Conservation (phyloP, 2,113 vertebrate species). For the Hippocampus abdominalis region DNA sequence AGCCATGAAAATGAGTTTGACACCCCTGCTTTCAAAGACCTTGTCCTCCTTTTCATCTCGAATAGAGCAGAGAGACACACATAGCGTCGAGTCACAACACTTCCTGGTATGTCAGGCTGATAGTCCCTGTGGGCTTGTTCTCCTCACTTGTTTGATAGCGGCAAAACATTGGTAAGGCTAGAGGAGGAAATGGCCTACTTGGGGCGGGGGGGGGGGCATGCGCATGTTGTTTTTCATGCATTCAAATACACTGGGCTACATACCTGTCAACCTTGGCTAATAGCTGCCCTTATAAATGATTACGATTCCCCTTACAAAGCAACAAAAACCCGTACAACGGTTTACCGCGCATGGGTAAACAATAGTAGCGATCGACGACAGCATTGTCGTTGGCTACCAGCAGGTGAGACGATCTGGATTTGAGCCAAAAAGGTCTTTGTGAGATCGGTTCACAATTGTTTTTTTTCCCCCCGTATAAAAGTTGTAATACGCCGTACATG, state of each 20-base stretch:
- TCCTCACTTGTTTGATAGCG: constrained; percentile 38
- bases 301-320: too few relatives aligned
- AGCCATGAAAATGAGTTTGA: not conserved
- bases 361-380: too few relatives aligned
- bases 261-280: too few relatives aligned
- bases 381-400: too few relatives aligned
- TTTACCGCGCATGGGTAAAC: too few relatives aligned
- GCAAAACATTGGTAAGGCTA: constrained; percentile 14
- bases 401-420: too few relatives aligned
- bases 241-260: not conserved
- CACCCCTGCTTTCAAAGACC: constrained; percentile 19
- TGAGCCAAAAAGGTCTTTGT: too few relatives aligned
- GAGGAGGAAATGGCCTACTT: constrained; percentile 26
- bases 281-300: too few relatives aligned
- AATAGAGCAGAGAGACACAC: constrained; percentile 16
- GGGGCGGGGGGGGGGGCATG: constrained; percentile 8
- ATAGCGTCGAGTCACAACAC: constrained; percentile 1
- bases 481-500: too few relatives aligned
- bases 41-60: constrained; percentile 33
- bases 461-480: too few relatives aligned
- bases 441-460: too few relatives aligned
- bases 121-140: constrained; percentile 33
- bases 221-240: constrained; percentile 3
- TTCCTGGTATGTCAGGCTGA: constrained; percentile 36
- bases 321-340: too few relatives aligned